A percentile compares a stretch with the other conserved stretches of the same genome.
These are phyloP conservation scores for Chaetura pelagica DNA, from an alignment of 2,113 vertebrate genomes.

Conservation along the genomic window DNA sequence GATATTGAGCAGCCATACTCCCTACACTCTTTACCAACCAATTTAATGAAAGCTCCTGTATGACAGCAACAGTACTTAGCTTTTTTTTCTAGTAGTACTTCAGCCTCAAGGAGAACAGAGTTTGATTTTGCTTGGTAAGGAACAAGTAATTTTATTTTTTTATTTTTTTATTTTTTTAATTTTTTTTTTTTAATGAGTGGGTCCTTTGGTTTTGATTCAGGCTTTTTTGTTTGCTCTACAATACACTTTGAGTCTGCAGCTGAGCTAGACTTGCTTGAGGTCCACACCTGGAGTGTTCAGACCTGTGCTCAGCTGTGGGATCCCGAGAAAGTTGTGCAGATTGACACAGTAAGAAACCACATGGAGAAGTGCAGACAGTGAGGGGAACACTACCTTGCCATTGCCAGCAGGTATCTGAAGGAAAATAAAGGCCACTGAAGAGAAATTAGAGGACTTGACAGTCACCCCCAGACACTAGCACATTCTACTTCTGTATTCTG, in stretches of 20 bases:
- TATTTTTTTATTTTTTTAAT: not conserved
- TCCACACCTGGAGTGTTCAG: not conserved
- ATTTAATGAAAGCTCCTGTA: slow-evolving; percentile 27
- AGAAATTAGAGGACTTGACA: not conserved
- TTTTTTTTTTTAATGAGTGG: not conserved
- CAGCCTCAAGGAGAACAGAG: not conserved
- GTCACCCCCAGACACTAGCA: not conserved
- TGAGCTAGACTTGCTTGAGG: not conserved
- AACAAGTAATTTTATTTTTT: not conserved
- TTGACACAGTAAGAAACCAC: not conserved
- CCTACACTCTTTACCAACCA: not conserved
- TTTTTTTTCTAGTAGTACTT: not conserved
- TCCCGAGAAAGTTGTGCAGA: not conserved
- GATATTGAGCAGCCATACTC: slow-evolving; percentile 20
- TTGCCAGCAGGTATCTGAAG: not conserved
- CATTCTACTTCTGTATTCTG: not conserved
- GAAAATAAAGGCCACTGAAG: not conserved
- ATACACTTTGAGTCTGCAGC: not conserved
- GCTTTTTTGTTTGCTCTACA: not conserved
- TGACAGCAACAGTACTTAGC: not conserved
- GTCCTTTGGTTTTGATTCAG: not conserved
- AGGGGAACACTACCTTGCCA: not conserved
- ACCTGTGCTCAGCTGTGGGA: not conserved
- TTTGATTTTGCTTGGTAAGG: not conserved
- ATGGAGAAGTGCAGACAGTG: not conserved